Conservation (phyloP, 1,140 invertebrate species). For the Colletes gigas region DNA sequence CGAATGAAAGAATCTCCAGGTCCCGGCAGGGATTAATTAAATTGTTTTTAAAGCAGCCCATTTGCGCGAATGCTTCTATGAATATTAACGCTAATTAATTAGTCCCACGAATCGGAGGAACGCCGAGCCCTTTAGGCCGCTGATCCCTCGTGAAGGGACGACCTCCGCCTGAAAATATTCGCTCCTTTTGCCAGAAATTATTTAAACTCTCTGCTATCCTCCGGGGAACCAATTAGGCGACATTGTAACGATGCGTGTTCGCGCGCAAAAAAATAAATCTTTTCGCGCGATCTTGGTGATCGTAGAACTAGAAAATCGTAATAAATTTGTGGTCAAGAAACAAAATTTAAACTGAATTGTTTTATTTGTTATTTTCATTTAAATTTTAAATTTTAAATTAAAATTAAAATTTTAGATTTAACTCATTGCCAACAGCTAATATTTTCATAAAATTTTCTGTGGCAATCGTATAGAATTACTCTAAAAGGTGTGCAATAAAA, state of each 20-base stretch:
- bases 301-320: no score
- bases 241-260: neutral
- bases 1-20: slow-evolving; percentile 28
- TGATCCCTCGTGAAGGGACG: neutral
- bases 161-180: neutral
- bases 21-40: slow-evolving; percentile 52
- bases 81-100: slow-evolving; percentile 63
- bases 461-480: no score
- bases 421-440: no score
- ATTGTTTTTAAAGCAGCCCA: slow-evolving; percentile 58
- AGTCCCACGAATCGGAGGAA: slow-evolving; percentile 2
- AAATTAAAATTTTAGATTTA: no score
- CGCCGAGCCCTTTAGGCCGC: neutral
- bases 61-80: slow-evolving; percentile 28
- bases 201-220: neutral
- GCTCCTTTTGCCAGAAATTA: neutral
- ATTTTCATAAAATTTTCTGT: no score
- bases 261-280: neutral
- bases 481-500: no score
- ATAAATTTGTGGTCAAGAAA: no score
- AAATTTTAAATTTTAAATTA: no score
- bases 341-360: no score
- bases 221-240: neutral
- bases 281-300: neutral
- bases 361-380: no score